Base-by-base conservation (phyloP, 2,888 invertebrate genomes). In the Macrophya annulata region DNA sequence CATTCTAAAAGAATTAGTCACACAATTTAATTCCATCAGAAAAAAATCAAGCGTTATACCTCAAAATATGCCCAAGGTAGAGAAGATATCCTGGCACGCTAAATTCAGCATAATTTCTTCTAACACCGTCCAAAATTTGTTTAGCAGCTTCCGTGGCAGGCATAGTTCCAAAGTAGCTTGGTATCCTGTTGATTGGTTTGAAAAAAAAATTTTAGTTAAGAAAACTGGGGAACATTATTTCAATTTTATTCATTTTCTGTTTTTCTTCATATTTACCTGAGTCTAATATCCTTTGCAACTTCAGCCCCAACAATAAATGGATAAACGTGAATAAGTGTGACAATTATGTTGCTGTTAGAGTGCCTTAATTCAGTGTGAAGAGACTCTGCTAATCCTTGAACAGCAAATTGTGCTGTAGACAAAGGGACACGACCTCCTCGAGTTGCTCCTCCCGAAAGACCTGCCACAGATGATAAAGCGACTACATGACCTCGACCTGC, bases 331-430 rank as follows among this genome's bases (percentile, higher is more conserved):
- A 94, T 94, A 4, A 96, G 93, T 1, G 96, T 96, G 17, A 96
- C 94, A 89, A 95, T 94, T 0, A 96, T 95, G 85, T 95, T 94
- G 88, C 94, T 93, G 87, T 95, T 95, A 48, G 94, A 94, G 65
- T 95, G 94, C 62, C 96, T 94, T 0, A 96, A 92, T 88, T 96
- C 95, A 88, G 95, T 95, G 90, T 95, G 94, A 5, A 96, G 91
- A 0, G 96, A 95, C 89, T 96, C 96, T 0, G 96, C 95, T 55
- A 96, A 93, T 4, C 96, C 96, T 90, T 96, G 95, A 0, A 96
- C 95, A 21, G 96, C 96, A 91, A 96, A 96, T 92, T 96, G 96
- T 0, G 96, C 95, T 0, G 96, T 95, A 85, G 95, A 95, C 17
- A 96, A 92, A 0, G 96, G 95, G 92, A 96, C 94, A 88, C 95